Conservation (phyloP, 2,797 vertebrate species). For the Spondyliosoma cantharus region DNA sequence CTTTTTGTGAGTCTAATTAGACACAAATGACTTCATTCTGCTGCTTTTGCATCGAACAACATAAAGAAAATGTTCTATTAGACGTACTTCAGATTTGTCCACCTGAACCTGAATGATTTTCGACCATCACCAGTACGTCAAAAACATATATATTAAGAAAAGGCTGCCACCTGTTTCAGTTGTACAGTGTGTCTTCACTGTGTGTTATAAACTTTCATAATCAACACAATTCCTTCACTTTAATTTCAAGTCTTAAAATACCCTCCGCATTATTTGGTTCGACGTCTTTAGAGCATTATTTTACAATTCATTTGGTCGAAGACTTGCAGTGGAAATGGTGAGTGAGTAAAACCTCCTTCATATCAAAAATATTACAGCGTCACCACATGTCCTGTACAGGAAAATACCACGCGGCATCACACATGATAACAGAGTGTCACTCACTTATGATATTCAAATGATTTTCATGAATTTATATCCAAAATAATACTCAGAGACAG, state of each 20-base stretch:
- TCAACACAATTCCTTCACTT: conserved; percentile 29
- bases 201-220: conserved; percentile 18
- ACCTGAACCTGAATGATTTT: conserved; percentile 6
- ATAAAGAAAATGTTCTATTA: background rate
- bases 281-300: conserved; percentile 27
- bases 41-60: conserved; percentile 6
- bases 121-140: background rate
- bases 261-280: conserved; percentile 31
- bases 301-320: conserved; percentile 65
- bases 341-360: conserved; percentile 34
- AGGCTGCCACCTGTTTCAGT: conserved; percentile 18
- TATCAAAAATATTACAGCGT: conserved; percentile 58
- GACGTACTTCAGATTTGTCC: background rate
- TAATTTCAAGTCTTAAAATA: conserved; percentile 23
- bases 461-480: background rate
- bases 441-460: background rate
- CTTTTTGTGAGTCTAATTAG: background rate
- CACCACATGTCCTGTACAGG: conserved; percentile 12
- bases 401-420: conserved; percentile 12
- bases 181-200: conserved; percentile 21
- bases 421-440: background rate
- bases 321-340: conserved; percentile 27
- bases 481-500: background rate
- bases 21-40: conserved; percentile 25
- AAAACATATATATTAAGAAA: background rate